Percentiles rank a stretch among this genome's conserved stretches.
phyloP scores from a whole-genome alignment of 2,797 vertebrate species.

The Takifugu ocellatus region DNA sequence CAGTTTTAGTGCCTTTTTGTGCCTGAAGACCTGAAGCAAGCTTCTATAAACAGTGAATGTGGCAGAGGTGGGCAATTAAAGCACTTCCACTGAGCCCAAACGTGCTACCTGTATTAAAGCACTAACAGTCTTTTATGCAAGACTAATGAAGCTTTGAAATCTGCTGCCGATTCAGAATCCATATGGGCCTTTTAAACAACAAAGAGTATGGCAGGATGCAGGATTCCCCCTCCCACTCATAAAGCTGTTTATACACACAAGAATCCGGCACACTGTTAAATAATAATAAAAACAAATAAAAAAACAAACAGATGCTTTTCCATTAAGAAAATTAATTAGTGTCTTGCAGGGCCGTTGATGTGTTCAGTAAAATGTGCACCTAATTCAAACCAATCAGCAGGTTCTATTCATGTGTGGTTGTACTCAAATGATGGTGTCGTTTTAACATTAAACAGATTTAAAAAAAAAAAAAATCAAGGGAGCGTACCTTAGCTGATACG shows the following conservation, averaged over 20 bases:
- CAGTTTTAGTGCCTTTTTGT: slow-evolving; percentile 64
- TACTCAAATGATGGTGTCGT: slow-evolving; percentile 20
- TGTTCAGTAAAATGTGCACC: slow-evolving; percentile 37
- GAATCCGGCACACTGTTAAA: slow-evolving; percentile 65
- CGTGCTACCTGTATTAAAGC: slow-evolving; percentile 71
- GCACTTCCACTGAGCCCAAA: slow-evolving; percentile 67
- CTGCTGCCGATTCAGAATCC: slow-evolving; percentile 71
- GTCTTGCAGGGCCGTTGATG: slow-evolving; percentile 46
- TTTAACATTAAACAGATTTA: slow-evolving; percentile 20
- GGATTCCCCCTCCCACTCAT: slow-evolving; percentile 57
- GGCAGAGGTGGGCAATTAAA: slow-evolving; percentile 74
- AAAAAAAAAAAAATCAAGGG: slow-evolving; percentile 26
- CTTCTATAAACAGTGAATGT: slow-evolving; percentile 29
- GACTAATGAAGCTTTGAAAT: slow-evolving; percentile 77
- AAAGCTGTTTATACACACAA: slow-evolving; percentile 71
- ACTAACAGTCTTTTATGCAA: slow-evolving; percentile 76
- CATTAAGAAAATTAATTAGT: slow-evolving; percentile 69
- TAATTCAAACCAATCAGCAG: slow-evolving; percentile 40
- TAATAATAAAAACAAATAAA: slow-evolving; percentile 56
- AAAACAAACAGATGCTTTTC: slow-evolving; percentile 64
- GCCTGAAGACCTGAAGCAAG: neutral
- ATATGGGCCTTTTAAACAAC: slow-evolving; percentile 77
- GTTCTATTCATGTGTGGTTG: slow-evolving; percentile 24
- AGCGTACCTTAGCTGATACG: slow-evolving; percentile 47
- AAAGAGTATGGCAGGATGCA: slow-evolving; percentile 61